Evolutionary conservation across 2,797 vertebrate species (phyloP), one percentile per base, ranked within the genome.

Genomic region (Xenopus petersii): DNA sequence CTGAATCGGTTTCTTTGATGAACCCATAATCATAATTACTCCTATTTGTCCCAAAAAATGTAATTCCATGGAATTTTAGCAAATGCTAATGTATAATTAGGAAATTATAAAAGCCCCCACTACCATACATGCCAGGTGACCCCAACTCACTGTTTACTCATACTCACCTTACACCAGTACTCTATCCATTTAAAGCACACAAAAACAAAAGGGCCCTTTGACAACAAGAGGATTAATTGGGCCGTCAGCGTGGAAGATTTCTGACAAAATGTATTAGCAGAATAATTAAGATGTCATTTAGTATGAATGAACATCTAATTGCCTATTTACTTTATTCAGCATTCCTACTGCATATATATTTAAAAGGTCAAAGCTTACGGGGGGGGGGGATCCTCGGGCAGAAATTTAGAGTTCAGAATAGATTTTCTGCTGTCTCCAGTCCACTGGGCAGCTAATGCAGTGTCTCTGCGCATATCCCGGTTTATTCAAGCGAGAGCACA

Each of bases 371-470:
- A 54, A 51, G 58, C 61, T 51, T 59, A 60, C 15, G 49, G 60
- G 15, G 11, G 26, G 59, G n/a, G 64, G 54, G 51, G 63, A 36
- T 70, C 66, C 42, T 70, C 60, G 70, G 71, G 76, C 76, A 74
- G 65, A 78, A 69, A 58, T 15, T 4, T 15, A 30, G 58, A 55
- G 48, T 73, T 73, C 60, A 73, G 75, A 69, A 70, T 64, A 78
- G 76, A 73, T 78, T 51, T 78, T 73, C 47, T 59, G 60, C 42
- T 62, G 54, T 64, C 21, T 15, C 42, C 76, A 78, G 76, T 73
- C 71, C 76, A 68, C 51, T 74, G 61, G 67, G 71, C 71, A 78
- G 71, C 76, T 78, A 78, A 78, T 78, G 76, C 66, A 70, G 59
- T 73, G 76, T 73, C 76, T 70, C 55, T 49, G 60, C 60, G 60